These are phyloP conservation scores for Drosophila nr. fundita DNA, from an alignment of 2,888 invertebrate species.

Conservation along the genomic window DNA sequence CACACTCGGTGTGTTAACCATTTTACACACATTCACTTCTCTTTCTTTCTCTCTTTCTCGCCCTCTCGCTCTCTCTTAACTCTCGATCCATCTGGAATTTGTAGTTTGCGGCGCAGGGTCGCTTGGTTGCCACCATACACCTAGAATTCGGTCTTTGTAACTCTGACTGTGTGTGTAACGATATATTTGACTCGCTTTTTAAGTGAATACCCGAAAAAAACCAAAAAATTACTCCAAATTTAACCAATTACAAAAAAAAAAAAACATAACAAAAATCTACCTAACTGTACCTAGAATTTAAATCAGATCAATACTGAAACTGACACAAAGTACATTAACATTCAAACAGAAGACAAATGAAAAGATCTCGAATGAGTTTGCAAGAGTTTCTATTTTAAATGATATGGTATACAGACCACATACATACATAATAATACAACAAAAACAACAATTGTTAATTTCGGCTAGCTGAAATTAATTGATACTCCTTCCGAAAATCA, in stretches of 20 bases:
- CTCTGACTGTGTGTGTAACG: slow-evolving; percentile 84
- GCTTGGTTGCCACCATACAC: slow-evolving; percentile 84
- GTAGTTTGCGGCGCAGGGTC: slow-evolving; percentile 83
- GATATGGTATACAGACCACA: slow-evolving; percentile 42
- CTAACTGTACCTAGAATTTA: slow-evolving; percentile 71
- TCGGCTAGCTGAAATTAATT: slow-evolving; percentile 57
- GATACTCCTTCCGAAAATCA: slow-evolving; percentile 36
- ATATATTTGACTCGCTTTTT: slow-evolving; percentile 84
- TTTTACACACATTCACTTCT: slow-evolving; percentile 69
- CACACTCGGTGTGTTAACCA: slow-evolving; percentile 46
- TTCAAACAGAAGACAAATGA: slow-evolving; percentile 12
- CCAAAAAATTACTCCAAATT: slow-evolving; percentile 21
- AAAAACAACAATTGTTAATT: slow-evolving; percentile 28
- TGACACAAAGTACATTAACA: slow-evolving; percentile 14
- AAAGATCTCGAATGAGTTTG: slow-evolving; percentile 72
- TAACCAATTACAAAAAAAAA: slow-evolving; percentile 33
- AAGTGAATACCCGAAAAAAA: slow-evolving; percentile 62
- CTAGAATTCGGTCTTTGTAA: slow-evolving; percentile 85
- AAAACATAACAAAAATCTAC: slow-evolving; percentile 37
- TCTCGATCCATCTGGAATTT: slow-evolving; percentile 60
- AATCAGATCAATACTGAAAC: slow-evolving; percentile 39
- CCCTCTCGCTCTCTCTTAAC: slow-evolving; percentile 50
- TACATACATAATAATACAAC: slow-evolving; percentile 12
- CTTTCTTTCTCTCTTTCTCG: slow-evolving; percentile 65
- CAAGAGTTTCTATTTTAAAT: slow-evolving; percentile 81